These are phyloP conservation scores for Syndactyla subalaris DNA, from an alignment of 2,797 vertebrate species.

Conservation along the genomic window DNA sequence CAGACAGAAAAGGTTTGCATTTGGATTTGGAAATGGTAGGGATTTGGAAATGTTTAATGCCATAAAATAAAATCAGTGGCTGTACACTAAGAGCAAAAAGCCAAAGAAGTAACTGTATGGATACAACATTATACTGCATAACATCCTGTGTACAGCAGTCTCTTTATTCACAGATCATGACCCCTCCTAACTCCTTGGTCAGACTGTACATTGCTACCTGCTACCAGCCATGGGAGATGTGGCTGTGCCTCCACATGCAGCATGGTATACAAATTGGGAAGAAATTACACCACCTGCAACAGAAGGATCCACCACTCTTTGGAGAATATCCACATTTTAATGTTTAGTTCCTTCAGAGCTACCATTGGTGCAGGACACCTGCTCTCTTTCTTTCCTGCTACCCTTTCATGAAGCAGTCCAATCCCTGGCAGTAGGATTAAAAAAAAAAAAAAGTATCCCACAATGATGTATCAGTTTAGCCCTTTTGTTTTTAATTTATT, in stretches of 20 bases:
- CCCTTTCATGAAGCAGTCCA: neutral
- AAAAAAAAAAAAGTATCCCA: neutral
- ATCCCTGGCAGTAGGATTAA: neutral
- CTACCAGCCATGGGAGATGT: neutral
- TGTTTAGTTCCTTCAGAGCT: neutral
- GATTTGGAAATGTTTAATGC: neutral
- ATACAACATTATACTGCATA: neutral
- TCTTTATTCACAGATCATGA: neutral
- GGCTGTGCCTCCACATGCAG: neutral
- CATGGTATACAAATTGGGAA: neutral
- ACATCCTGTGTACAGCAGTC: neutral
- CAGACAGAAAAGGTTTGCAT: neutral
- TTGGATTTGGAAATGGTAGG: neutral
- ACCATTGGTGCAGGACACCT: neutral
- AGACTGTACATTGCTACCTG: neutral
- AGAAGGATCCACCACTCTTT: neutral
- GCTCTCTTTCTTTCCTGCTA: neutral
- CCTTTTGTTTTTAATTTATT: neutral
- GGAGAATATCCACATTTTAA: neutral
- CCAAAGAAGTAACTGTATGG: neutral
- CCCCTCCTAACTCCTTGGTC: neutral
- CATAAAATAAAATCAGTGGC: neutral
- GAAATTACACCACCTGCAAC: neutral
- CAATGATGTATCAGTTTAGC: neutral
- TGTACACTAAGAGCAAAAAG: neutral